Base-by-base conservation (phyloP, 2,888 invertebrate species). In the Philonicus albiceps region DNA sequence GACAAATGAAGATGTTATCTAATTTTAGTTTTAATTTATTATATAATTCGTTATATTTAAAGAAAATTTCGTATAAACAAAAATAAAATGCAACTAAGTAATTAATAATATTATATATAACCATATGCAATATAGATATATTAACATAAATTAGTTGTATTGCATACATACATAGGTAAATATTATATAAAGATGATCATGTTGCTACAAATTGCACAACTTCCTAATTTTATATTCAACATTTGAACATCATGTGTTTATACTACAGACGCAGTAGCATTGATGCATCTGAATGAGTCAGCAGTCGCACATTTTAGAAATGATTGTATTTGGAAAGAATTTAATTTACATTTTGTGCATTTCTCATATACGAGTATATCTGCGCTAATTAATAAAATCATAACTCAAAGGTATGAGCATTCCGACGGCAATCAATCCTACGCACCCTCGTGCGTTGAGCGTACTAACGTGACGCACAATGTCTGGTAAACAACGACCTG, bases 381-480 rank as follows among this genome's bases (percentile, higher is more conserved):
- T 81, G 31, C 53, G 34, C 31, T 81, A 81, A 81, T 81, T 64
- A 64, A 37, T n/a, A 49, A 55, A 55, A 55, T 16, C 55, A 64
- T 16, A 16, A 43, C 49, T 2, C 31, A 27, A 22, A 53, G 53
- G 53, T 64, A 64, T 27, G 22, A 64, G 64, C 19, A 64, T 64
- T 64, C 22, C 49, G 30, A 80, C 53, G 49, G 6, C 64, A 64
- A 64, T 64, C 64, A 64, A 64, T 31, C 30, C 55, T 64, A 81
- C 55, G 81, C 37, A 22, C 53, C 55, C 22, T 30, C 30, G 49
- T 81, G 81, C 64, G 64, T 81, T 55, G 34, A 81, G 30, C 49
- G 64, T 34, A 81, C 19, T 2, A 83, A 83, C n/a, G 37, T 55
- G 64, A 37, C 73, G 73, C 72, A 85, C 75, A 75, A 85, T 84